These are phyloP conservation scores for Coleophora flavipennella DNA, from an alignment of 2,888 invertebrate genomes.

Conservation along the genomic window DNA sequence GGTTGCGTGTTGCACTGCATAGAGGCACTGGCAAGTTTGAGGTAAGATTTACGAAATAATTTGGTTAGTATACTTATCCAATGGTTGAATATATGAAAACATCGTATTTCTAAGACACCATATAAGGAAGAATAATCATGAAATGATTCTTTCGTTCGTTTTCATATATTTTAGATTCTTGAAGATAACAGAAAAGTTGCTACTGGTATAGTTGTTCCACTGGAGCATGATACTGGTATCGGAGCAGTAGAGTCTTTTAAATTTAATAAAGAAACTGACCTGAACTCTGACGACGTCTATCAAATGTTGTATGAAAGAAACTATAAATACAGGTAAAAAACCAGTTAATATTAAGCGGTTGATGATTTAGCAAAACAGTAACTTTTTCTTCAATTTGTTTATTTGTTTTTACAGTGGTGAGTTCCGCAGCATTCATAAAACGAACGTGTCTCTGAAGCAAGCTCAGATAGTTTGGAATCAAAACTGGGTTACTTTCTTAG, in stretches of 20 bases:
- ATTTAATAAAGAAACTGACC: slow-evolving; percentile 11
- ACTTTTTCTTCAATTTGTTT: background rate
- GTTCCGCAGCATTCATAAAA: slow-evolving; percentile 31
- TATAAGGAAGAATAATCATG: background rate
- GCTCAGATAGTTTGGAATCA: slow-evolving; percentile 74
- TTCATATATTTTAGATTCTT: slow-evolving; percentile 21
- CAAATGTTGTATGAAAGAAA: slow-evolving; percentile 25
- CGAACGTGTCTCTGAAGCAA: slow-evolving; percentile 25
- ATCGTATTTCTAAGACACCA: background rate
- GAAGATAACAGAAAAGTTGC: slow-evolving; percentile 26
- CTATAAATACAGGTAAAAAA: slow-evolving; percentile 27
- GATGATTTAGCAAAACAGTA: background rate
- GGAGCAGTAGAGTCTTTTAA: background rate
- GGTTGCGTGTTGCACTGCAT: slow-evolving; percentile 71
- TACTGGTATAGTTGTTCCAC: slow-evolving; percentile 21
- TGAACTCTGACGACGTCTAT: slow-evolving; percentile 31
- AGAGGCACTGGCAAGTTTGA: slow-evolving; percentile 75
- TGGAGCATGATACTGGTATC: background rate
- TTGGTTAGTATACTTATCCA: background rate
- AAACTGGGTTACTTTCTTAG: slow-evolving; percentile 87
- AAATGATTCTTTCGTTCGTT: background rate
- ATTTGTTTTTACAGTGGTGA: slow-evolving; percentile 24
- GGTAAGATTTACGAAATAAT: slow-evolving; percentile 30
- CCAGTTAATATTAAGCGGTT: background rate
- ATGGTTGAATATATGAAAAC: background rate